Evolutionary conservation across 2,797 vertebrate species (phyloP), one percentile per base, ranked within the genome.

Genomic region (Pagetopsis macropterus): DNA sequence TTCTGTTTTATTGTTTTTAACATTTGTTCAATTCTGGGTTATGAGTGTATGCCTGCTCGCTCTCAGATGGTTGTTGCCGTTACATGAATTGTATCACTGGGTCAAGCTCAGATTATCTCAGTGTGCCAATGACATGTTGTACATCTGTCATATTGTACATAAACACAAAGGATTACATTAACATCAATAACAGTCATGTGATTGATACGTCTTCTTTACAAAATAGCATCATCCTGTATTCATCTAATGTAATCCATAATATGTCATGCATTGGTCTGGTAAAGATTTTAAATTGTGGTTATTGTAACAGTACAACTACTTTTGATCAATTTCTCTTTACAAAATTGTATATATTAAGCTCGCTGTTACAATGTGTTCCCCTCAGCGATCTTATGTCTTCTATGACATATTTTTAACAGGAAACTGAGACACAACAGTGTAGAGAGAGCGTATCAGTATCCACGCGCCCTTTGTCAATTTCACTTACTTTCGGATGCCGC

Each of bases 91-190:
- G 71, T 83, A 87, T 80, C 87, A 90, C 48, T 87, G 81, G 91
- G 92, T 91, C 88, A 91, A 77, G 50, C 54, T 51, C 59, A 84
- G 90, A 88, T 94, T 92, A 92, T 78, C 66, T 77, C 41, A 64
- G 68, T 48, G 27, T 69, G 54, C 54, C 64, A 75, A 21, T 68
- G 83, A 67, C 71, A 78, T 81, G 70, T 54, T 50, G 78, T 76
- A 74, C 89, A 88, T 87, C 87, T 86, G 89, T 83, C 81, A 79
- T 70, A 68, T 65, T 69, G 23, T n/a, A 63, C 58, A 79, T 54
- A 63, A 76, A 62, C 61, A 68, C 43, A 41, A 61, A 63, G 74
- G 76, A 87, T 86, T 84, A 86, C 66, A 67, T 27, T 13, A 8
- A 37, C 19, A 65, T 33, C 17, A 52, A 55, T 54, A 82, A 55